phyloP scores from a whole-genome alignment of 2,797 vertebrate species.

The Eupleurogrammus muticus region DNA sequence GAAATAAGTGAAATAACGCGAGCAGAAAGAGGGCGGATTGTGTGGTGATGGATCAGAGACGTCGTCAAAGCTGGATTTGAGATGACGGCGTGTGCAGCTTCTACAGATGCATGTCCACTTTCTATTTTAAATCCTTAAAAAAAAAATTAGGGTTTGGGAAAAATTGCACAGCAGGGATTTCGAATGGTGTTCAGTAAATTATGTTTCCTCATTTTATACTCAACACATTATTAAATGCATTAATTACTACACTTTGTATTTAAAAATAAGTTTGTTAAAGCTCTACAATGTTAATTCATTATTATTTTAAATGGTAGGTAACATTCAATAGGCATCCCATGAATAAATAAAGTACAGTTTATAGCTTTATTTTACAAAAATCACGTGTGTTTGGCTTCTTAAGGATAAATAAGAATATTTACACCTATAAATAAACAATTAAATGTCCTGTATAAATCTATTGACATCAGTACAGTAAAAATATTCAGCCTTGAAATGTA shows the following conservation, averaged over 20 bases:
- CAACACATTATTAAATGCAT: neutral
- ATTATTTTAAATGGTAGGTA: too few species aligned
- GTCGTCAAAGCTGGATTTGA: slow-evolving; percentile 38
- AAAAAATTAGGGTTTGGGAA: neutral
- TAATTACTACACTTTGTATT: neutral
- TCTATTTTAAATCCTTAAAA: neutral
- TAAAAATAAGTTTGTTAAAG: slow-evolving; percentile 2
- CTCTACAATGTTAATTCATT: too few species aligned
- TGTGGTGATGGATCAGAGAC: slow-evolving; percentile 10
- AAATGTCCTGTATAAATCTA: too few species aligned
- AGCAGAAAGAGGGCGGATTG: slow-evolving; percentile 16
- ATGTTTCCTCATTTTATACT: neutral
- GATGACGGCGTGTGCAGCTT: neutral
- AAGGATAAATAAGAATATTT: too few species aligned
- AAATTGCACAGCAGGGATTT: neutral
- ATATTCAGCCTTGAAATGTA: too few species aligned
- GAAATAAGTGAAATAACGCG: slow-evolving; percentile 34
- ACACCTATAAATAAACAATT: too few species aligned
- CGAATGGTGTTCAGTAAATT: neutral
- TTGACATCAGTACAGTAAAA: too few species aligned
- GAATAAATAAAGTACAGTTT: too few species aligned
- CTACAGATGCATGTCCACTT: too few species aligned
- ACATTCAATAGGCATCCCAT: too few species aligned
- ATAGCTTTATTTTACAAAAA: too few species aligned
- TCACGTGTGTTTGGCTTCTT: too few species aligned